phyloP scores from a whole-genome alignment of 2,888 invertebrate genomes.

The Phengaris arion region DNA sequence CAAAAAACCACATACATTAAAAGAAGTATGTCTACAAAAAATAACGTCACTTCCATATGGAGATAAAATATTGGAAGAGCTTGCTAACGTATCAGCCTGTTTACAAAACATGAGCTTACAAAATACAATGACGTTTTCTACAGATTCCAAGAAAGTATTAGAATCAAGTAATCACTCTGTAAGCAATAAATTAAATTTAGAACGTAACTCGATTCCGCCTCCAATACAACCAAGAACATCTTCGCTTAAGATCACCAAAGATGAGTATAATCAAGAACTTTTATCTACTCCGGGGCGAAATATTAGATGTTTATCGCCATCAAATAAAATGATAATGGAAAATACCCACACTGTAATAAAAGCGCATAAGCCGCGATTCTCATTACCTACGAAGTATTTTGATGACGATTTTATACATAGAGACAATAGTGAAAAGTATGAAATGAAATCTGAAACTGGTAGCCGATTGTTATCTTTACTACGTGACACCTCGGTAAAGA shows the following conservation, averaged over 20 bases:
- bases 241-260: constrained; percentile 63
- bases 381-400: constrained; percentile 36
- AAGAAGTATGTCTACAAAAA: constrained; percentile 82
- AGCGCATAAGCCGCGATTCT: constrained; percentile 76
- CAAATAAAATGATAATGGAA: constrained; percentile 82
- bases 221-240: constrained; percentile 69
- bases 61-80: constrained; percentile 82
- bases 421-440: constrained; percentile 39
- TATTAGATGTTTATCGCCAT: constrained; percentile 85
- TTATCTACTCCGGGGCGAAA: constrained; percentile 80
- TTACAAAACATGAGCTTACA: constrained; percentile 61
- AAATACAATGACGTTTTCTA: not conserved
- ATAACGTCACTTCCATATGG: constrained; percentile 85
- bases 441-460: constrained; percentile 76
- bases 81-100: constrained; percentile 81
- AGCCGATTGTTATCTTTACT: constrained; percentile 82
- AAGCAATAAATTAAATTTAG: constrained; percentile 35
- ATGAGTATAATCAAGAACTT: constrained; percentile 73
- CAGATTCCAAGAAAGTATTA: not conserved
- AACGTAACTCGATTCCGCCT: constrained; percentile 56
- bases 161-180: not conserved
- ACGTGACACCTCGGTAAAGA: constrained; percentile 71
- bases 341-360: constrained; percentile 72
- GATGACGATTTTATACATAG: not conserved
- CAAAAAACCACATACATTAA: constrained; percentile 73